Evolutionary conservation across 2,797 vertebrate species (phyloP).

Genomic region (Podarcis siculus): DNA sequence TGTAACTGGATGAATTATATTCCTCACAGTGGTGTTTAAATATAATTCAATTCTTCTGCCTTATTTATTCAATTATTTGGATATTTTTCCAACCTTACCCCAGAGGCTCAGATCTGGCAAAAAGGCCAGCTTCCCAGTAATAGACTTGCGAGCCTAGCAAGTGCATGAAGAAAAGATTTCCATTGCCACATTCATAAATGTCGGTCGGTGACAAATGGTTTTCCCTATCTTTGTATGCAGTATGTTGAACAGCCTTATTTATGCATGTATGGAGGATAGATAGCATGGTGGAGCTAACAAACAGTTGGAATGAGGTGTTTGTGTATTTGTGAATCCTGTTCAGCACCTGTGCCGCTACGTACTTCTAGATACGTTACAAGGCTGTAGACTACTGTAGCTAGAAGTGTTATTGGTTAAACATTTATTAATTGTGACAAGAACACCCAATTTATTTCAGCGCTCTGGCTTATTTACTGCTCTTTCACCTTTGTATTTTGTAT

Average conservation of each 20-base stretch:
- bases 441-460: conserved; percentile 82
- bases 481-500: conserved; percentile 85
- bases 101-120: not conserved
- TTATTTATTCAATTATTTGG: not conserved
- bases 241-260: conserved; percentile 32
- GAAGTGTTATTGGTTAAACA: conserved; percentile 74
- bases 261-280: conserved; percentile 1
- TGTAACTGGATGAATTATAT: not conserved
- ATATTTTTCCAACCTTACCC: conserved; percentile 12
- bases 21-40: not conserved
- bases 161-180: conserved; percentile 29
- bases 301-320: not conserved
- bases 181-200: conserved; percentile 43
- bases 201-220: conserved; percentile 20
- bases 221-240: not conserved
- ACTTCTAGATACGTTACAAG: conserved; percentile 57
- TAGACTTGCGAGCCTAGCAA: not conserved
- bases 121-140: not conserved
- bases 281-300: not conserved
- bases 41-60: conserved; percentile 10
- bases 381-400: conserved; percentile 63
- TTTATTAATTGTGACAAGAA: conserved; percentile 86
- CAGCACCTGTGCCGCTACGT: conserved; percentile 45
- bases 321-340: conserved; percentile 57
- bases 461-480: conserved; percentile 83